Base-by-base conservation (phyloP, 2,797 vertebrate species). In the Hipposideros larvatus region DNA sequence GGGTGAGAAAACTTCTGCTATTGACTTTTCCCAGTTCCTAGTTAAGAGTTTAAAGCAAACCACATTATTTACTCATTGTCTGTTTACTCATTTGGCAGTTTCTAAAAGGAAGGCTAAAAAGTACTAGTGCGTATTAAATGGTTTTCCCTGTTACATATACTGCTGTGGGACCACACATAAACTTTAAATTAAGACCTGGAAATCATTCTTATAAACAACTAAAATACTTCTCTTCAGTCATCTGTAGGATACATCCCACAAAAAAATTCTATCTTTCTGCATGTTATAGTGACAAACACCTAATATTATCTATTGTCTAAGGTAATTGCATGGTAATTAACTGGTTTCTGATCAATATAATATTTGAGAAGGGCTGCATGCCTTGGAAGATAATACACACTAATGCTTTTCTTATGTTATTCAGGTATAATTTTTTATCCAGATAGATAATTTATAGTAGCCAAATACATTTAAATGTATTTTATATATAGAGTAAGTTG, bases 1-100 rank as follows among this genome's bases (percentile, higher is more conserved):
- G 95, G 96, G 96, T 97, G 97, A 98, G 97, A 98, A 98, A 98
- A 97, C 89, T 92, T 96, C 96, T 97, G 80, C 92, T 93, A 92
- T 83, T 97, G 95, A 98, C 96, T 98, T 98, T 91, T 70, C 94
- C 74, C 90, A 95, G 75, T 82, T 96, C 75, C 84, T 92, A 94
- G 93, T 96, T 95, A 98, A 97, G 83, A 95, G 89, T 97, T 97
- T 97, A 96, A 98, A 96, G 86, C 63, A 98, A 96, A 90, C 68
- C 88, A 70, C 80, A 92, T 96, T 96, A 95, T 96, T 98, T 85
- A 96, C 0, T 84, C 94, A 95, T 98, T 98, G 97, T 95, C 61
- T 97, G 94, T 98, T 98, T 94, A 93, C 80, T 96, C 74, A 91
- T 96, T 90, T 96, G 98, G 98, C 94, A 98, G 94, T 98, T 98